Percentiles rank a stretch among this genome's conserved stretches.
Evolutionary conservation across 2,888 invertebrate genomes (phyloP).

Genomic region (Pseudococcus jackbeardsleyi): DNA sequence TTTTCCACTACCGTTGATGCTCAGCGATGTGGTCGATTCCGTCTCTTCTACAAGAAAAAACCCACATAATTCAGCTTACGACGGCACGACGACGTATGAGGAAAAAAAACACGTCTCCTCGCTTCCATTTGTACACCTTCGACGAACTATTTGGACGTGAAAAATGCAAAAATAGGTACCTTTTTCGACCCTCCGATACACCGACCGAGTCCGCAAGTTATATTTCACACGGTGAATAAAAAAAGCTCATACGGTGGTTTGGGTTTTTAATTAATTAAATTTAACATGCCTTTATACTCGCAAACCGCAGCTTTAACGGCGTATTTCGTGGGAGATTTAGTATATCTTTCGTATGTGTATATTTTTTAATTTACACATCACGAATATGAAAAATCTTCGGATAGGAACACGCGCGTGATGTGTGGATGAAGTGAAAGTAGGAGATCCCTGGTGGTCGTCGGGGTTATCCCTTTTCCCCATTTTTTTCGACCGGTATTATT

Average conservation of each 20-base stretch:
- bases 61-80: background rate
- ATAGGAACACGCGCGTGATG: too few relatives aligned
- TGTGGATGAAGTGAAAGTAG: too few relatives aligned
- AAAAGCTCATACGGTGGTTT: background rate
- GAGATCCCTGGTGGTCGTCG: too few relatives aligned
- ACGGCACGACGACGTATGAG: background rate
- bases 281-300: background rate
- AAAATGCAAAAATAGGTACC: constrained; percentile 18
- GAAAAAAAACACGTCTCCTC: background rate
- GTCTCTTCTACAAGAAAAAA: background rate
- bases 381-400: background rate
- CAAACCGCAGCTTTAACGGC: background rate
- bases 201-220: background rate
- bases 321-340: background rate
- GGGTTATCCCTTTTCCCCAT: background rate
- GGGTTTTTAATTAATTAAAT: constrained; percentile 23
- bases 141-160: background rate
- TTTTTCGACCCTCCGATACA: background rate
- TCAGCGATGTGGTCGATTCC: background rate
- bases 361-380: constrained; percentile 28
- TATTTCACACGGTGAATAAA: constrained; percentile 4
- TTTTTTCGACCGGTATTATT: background rate
- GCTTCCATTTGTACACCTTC: background rate
- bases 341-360: background rate
- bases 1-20: background rate